Percentiles rank a stretch among this genome's conserved stretches.
These are phyloP conservation scores for Magallana nippona DNA, from an alignment of 2,888 invertebrate species.

Conservation along the genomic window DNA sequence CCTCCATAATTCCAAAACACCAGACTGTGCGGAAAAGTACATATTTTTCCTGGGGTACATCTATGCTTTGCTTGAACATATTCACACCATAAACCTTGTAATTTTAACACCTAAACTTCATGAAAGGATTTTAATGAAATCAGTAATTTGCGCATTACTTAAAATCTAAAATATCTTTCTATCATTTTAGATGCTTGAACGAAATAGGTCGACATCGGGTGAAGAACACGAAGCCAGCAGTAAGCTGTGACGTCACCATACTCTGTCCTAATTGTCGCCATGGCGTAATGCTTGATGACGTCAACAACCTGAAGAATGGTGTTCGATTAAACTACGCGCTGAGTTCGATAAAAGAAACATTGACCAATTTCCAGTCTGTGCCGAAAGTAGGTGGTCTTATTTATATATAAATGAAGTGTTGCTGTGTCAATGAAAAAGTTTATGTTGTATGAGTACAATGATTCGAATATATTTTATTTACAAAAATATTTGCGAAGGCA, in stretches of 20 bases:
- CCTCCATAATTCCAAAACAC: no score
- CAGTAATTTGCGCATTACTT: not conserved
- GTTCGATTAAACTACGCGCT: conserved; percentile 50
- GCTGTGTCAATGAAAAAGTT: not conserved
- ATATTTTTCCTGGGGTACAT: no score
- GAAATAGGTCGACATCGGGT: conserved; percentile 45
- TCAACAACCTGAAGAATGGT: conserved; percentile 47
- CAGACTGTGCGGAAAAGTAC: no score
- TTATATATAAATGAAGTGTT: not conserved
- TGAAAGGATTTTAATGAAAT: no score
- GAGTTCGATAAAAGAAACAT: conserved; percentile 44
- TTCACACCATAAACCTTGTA: no score
- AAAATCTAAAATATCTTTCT: not conserved
- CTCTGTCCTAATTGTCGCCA: conserved; percentile 49
- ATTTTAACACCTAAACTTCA: no score
- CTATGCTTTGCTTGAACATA: no score
- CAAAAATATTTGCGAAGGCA: no score
- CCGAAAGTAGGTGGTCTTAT: conserved; percentile 28
- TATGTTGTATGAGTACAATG: no score
- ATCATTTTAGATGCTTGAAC: conserved; percentile 43
- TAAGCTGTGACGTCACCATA: conserved; percentile 21
- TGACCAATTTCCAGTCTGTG: conserved; percentile 18
- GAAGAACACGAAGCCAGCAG: conserved; percentile 36
- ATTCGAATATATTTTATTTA: no score
- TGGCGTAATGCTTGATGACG: conserved; percentile 36